A percentile compares a stretch with the other conserved stretches of the same genome.
Conservation (phyloP, 2,888 invertebrate genomes). For the Nemurella pictetii region DNA sequence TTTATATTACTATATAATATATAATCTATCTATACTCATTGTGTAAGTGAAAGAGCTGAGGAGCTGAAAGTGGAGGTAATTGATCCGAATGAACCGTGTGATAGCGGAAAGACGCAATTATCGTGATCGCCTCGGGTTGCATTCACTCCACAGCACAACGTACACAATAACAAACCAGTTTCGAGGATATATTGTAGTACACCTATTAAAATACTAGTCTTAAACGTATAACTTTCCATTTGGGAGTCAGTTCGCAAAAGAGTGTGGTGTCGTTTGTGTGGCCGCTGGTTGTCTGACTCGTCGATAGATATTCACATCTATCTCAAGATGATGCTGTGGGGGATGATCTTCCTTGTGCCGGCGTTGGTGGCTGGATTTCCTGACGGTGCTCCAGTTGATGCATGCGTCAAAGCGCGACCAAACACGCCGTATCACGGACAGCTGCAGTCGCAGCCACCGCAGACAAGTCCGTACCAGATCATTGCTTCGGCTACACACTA, state of each 20-base stretch:
- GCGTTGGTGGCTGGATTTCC: conserved; percentile 60
- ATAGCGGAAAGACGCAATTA: conserved; percentile 4
- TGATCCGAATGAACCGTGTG: neutral
- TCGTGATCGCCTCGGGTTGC: conserved; percentile 21
- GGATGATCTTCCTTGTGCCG: conserved; percentile 17
- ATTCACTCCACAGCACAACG: neutral
- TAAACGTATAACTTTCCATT: neutral
- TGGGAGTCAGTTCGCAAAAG: neutral
- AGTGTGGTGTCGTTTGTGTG: neutral
- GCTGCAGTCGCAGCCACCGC: conserved; percentile 65
- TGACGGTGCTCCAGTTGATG: conserved; percentile 80
- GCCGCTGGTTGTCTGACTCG: neutral
- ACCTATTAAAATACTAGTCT: conserved; percentile 3
- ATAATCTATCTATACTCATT: too few species aligned
- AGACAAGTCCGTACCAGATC: conserved; percentile 69
- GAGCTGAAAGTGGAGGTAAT: neutral
- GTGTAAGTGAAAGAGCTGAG: neutral
- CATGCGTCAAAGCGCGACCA: conserved; percentile 73
- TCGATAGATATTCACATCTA: neutral
- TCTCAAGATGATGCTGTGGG: neutral
- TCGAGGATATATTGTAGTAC: neutral
- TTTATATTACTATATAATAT: too few species aligned
- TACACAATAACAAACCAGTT: conserved; percentile 5
- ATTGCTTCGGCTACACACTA: conserved; percentile 66
- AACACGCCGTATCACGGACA: conserved; percentile 80